phyloP scores from a whole-genome alignment of 2,113 vertebrate genomes.

The human (Homo sapiens) region DNA sequence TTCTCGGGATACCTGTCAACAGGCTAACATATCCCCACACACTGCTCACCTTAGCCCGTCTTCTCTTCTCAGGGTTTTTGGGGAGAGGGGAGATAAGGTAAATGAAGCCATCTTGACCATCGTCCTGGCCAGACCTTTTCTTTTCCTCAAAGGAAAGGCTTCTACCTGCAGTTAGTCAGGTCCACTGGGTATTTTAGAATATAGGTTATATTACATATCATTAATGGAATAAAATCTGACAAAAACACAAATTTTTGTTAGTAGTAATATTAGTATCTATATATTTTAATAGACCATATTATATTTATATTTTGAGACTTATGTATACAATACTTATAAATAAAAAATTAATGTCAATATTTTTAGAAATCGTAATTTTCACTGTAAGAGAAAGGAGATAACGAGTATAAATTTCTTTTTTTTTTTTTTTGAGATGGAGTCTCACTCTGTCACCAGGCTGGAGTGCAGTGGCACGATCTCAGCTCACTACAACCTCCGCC shows the following conservation, averaged over 20 bases:
- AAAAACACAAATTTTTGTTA: neutral
- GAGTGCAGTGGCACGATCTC: no score
- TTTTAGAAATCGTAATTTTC: neutral
- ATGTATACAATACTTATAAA: neutral
- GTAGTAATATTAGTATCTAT: neutral
- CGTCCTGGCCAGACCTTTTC: neutral
- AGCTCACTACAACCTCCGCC: no score
- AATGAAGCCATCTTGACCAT: neutral
- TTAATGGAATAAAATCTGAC: neutral
- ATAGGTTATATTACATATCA: neutral
- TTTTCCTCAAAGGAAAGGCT: neutral
- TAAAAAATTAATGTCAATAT: neutral
- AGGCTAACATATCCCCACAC: neutral
- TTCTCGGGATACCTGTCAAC: neutral
- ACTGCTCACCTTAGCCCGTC: no score
- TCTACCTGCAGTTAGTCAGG: neutral
- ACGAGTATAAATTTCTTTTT: neutral
- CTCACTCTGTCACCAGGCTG: no score
- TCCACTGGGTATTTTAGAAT: neutral
- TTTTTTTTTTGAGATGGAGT: no score
- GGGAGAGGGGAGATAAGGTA: neutral
- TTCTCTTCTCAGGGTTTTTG: neutral
- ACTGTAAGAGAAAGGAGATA: neutral
- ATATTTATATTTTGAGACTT: slow-evolving; percentile 17
- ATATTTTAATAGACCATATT: neutral